Conservation (phyloP, 1,140 invertebrate species). For the Drosophila virilis region DNA sequence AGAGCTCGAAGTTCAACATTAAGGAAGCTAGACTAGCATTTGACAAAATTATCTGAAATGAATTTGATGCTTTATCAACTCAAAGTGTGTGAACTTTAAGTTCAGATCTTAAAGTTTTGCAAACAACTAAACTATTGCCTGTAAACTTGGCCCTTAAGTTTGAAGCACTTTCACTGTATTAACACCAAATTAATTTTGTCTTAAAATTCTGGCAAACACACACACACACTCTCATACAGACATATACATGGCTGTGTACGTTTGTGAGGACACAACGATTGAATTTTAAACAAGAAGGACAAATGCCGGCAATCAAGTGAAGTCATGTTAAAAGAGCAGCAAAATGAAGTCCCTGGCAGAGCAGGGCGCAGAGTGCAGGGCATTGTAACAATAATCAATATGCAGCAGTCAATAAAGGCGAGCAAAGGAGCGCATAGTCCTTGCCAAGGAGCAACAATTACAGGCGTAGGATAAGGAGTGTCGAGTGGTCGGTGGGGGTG, state of each 20-base stretch:
- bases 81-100: slow-evolving; percentile 84
- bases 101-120: slow-evolving; percentile 39
- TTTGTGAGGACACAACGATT: slow-evolving; percentile 57
- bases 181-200: slow-evolving; percentile 78
- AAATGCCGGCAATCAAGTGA: slow-evolving; percentile 75
- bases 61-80: not conserved
- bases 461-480: slow-evolving; percentile 22
- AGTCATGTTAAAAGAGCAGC: slow-evolving; percentile 56
- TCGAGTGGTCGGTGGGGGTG: not conserved
- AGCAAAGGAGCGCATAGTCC: slow-evolving; percentile 14
- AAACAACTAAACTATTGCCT: slow-evolving; percentile 22
- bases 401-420: slow-evolving; percentile 75
- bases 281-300: slow-evolving; percentile 76
- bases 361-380: not conserved
- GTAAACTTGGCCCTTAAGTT: slow-evolving; percentile 29
- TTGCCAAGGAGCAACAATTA: slow-evolving; percentile 71
- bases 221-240: not conserved
- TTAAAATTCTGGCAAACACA: slow-evolving; percentile 21
- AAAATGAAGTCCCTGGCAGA: slow-evolving; percentile 40
- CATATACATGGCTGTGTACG: slow-evolving; percentile 5
- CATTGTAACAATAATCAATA: slow-evolving; percentile 77
- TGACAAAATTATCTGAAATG: too few species aligned
- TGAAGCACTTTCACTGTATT: slow-evolving; percentile 69
- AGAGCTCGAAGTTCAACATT: too few species aligned
- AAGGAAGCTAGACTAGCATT: too few species aligned